Evolutionary conservation across 2,113 vertebrate species (phyloP), one percentile per base, ranked within the genome.

Genomic region (Motacilla alba): DNA sequence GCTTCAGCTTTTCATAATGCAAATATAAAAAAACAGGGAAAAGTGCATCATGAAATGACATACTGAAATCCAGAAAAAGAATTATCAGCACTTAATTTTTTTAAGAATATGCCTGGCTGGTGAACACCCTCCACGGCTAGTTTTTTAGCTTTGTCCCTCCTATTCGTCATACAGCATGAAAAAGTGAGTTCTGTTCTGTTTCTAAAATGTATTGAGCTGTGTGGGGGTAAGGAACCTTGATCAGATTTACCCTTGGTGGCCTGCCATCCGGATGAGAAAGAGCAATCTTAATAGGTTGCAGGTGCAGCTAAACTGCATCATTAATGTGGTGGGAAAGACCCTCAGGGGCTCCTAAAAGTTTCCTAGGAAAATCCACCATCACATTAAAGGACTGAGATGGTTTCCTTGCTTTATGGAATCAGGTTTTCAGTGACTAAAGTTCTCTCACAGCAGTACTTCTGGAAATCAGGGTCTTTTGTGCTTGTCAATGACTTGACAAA

Each of bases 261-360:
- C 52, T 90, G 47, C 27, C 59, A 74, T 91, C 27, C 1, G 0
- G 60, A 93, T 92, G 49, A 63, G 52, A 95, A 94, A 84, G 41
- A 86, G 6, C 13, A 67, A 44, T 60, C 60, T 56, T 96, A 92
- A 95, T 86, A 55, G 47, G 67, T 90, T 95, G 63, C 72, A 93
- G 74, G 85, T 96, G 88, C 78, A 94, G 67, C 33, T 93, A 67
- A 95, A 80, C n/a, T 59, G 43, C 30, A 80, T 9, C 30, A 67
- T 9, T 88, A 73, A 66, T 90, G 63, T 56, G 15, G 21, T 80
- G 15, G 39, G 91, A 60, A 64, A 80, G 55, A 90, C 50, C 59
- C 68, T 83, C 35, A 49, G 87, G 87, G 72, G 60, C 24, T 90
- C 52, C 72, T 56, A 67, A n/a, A 83, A 81, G 8, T 56, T 67